Conservation (phyloP, 2,113 vertebrate genomes). For the Pandion haliaetus region DNA sequence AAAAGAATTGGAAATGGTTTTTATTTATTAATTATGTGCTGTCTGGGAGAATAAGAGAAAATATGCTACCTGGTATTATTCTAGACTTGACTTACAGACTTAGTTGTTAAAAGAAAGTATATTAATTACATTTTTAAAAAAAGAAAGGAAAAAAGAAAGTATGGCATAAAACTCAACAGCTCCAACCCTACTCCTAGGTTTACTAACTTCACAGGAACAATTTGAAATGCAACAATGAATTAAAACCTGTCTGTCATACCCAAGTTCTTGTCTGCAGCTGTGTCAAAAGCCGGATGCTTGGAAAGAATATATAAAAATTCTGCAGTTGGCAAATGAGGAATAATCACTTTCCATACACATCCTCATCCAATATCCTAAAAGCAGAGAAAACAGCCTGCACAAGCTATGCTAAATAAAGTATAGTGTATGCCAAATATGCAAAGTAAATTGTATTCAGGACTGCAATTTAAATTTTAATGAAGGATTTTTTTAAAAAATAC, state of each 20-base stretch:
- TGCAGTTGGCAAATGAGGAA: background rate
- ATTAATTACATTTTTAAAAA: background rate
- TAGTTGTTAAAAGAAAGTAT: background rate
- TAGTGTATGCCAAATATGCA: background rate
- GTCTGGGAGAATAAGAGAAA: background rate
- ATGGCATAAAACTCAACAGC: background rate
- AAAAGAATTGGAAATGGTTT: background rate
- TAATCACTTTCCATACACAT: background rate
- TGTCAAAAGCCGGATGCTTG: background rate
- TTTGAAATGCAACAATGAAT: background rate
- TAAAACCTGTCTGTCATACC: background rate
- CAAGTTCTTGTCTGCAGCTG: background rate
- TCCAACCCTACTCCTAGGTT: background rate
- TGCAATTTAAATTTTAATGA: background rate
- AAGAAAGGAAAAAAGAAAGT: background rate
- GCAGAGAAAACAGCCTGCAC: background rate
- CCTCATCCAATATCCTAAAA: background rate
- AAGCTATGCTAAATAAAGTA: background rate
- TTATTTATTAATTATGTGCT: background rate
- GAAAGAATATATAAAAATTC: background rate
- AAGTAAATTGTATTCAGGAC: background rate
- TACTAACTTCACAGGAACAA: background rate
- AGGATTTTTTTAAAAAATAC: background rate
- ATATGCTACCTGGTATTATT: background rate
- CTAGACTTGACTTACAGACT: background rate